These are phyloP conservation scores for Andrena dorsata DNA, from an alignment of 2,888 invertebrate genomes.

Conservation along the genomic window DNA sequence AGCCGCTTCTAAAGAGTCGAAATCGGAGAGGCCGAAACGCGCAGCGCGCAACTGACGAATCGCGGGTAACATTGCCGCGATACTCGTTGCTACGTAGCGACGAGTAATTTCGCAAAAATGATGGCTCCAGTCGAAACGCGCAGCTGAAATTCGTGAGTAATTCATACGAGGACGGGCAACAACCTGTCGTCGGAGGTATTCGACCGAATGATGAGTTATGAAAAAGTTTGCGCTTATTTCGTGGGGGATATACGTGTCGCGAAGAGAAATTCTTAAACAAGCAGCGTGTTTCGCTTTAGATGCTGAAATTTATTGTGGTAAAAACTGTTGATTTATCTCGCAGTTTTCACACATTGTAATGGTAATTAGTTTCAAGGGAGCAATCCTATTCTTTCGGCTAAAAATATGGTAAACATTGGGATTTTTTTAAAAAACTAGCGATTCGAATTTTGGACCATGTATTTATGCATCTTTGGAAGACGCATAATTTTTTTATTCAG, in stretches of 20 bases:
- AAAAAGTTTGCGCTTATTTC: neutral
- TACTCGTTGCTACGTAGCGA: constrained; percentile 18
- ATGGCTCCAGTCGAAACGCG: neutral
- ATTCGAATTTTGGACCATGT: too few relatives aligned
- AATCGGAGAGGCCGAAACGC: constrained; percentile 46
- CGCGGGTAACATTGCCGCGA: constrained; percentile 13
- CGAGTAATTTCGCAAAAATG: constrained; percentile 31
- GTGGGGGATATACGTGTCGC: neutral
- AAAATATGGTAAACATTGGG: too few relatives aligned
- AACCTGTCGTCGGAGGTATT: neutral
- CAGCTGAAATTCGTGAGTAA: constrained; percentile 19
- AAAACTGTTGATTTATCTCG: neutral
- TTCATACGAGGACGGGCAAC: constrained; percentile 11
- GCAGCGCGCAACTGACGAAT: constrained; percentile 45
- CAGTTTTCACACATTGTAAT: neutral
- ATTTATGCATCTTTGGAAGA: too few relatives aligned
- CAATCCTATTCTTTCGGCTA: too few relatives aligned
- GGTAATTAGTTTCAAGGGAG: too few relatives aligned
- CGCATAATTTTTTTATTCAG: too few relatives aligned
- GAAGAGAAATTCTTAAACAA: neutral
- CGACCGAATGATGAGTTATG: constrained; percentile 1
- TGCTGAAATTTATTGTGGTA: neutral
- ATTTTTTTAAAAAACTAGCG: too few relatives aligned
- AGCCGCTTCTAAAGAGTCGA: constrained; percentile 46
- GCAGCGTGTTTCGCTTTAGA: neutral